These are phyloP conservation scores for Calephelis perditalis DNA, from an alignment of 2,888 invertebrate species.

Conservation along the genomic window DNA sequence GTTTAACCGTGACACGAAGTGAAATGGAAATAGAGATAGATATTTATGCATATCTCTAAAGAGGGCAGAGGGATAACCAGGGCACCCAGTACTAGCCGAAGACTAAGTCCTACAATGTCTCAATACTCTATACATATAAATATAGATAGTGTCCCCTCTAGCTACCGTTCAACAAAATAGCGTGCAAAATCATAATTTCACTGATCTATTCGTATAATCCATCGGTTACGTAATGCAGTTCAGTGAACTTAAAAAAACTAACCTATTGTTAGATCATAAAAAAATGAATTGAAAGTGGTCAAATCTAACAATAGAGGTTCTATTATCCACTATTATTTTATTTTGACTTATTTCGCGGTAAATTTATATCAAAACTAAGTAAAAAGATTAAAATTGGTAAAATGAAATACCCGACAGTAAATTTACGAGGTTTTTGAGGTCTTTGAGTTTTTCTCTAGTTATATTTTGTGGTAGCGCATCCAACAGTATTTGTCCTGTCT, in stretches of 20 bases:
- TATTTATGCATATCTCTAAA: no score
- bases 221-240: slow-evolving; percentile 4
- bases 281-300: slow-evolving; percentile 4
- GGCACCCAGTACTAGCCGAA: no score
- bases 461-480: no score
- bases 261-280: slow-evolving; percentile 1
- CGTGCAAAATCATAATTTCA: slow-evolving; percentile 8
- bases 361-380: neutral
- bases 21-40: no score
- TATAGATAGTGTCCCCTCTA: neutral
- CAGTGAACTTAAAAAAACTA: slow-evolving; percentile 5
- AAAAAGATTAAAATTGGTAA: neutral
- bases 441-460: no score
- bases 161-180: neutral
- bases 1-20: no score
- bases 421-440: no score
- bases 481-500: no score
- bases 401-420: neutral
- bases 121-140: no score
- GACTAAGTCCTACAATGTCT: no score
- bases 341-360: slow-evolving; percentile 6
- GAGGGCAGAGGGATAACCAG: no score
- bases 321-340: neutral
- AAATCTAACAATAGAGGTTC: slow-evolving; percentile 7
- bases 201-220: slow-evolving; percentile 4